Evolutionary conservation across 2,888 invertebrate genomes (phyloP).

Genomic region (Serrognathus titanus): DNA sequence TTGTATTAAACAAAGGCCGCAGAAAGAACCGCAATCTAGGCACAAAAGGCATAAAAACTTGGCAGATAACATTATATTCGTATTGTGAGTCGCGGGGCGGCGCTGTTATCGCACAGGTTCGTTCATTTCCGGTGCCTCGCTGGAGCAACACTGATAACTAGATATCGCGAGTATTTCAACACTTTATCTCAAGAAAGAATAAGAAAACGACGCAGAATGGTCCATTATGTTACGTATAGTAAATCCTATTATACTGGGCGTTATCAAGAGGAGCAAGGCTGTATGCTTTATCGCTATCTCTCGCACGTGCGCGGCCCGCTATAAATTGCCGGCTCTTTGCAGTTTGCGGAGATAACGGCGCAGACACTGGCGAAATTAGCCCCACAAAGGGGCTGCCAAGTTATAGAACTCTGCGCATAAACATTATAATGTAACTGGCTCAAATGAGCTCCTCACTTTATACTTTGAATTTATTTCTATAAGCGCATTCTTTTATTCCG

Average conservation of each 20-base stretch:
- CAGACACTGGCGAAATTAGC: conserved; percentile 41
- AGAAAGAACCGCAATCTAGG: conserved; percentile 41
- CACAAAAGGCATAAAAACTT: conserved; percentile 45
- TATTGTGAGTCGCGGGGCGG: conserved; percentile 41
- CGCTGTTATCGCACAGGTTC: conserved; percentile 49
- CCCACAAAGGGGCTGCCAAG: conserved; percentile 32
- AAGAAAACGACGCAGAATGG: conserved; percentile 53
- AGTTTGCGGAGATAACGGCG: conserved; percentile 34
- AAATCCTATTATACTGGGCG: conserved; percentile 53
- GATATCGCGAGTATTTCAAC: conserved; percentile 50
- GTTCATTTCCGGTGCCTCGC: conserved; percentile 50
- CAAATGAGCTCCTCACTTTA: conserved; percentile 40
- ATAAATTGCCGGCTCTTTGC: conserved; percentile 43
- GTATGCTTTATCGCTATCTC: conserved; percentile 48
- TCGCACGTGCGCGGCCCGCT: conserved; percentile 45
- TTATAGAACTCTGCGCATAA: conserved; percentile 35
- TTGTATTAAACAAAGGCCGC: conserved; percentile 43
- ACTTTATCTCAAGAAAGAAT: conserved; percentile 52
- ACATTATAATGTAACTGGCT: conserved; percentile 39
- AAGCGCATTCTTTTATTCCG: conserved; percentile 21
- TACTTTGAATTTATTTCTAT: conserved; percentile 40
- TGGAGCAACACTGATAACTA: conserved; percentile 50
- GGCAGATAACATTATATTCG: conserved; percentile 47
- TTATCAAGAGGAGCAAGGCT: conserved; percentile 44
- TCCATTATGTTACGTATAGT: conserved; percentile 53